These are phyloP conservation scores for Hypercompe scribonia DNA, from an alignment of 2,888 invertebrate genomes.

Conservation along the genomic window DNA sequence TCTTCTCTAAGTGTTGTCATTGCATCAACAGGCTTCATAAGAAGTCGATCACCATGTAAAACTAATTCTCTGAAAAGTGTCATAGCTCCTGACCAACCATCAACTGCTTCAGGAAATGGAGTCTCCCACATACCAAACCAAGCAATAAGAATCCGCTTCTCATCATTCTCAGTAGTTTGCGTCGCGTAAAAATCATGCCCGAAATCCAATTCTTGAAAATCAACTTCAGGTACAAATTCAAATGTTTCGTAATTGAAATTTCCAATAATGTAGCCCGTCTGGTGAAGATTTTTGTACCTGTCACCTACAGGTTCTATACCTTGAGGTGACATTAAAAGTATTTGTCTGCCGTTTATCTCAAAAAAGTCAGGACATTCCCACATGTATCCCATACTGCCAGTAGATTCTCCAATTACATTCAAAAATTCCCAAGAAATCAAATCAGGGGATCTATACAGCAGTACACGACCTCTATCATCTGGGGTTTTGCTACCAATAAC, in stretches of 20 bases:
- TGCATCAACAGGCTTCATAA: slow-evolving; percentile 72
- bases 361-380: slow-evolving; percentile 86
- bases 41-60: slow-evolving; percentile 64
- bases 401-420: slow-evolving; percentile 71
- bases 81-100: slow-evolving; percentile 81
- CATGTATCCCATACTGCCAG: slow-evolving; percentile 76
- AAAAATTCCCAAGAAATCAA: slow-evolving; percentile 76
- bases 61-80: slow-evolving; percentile 75
- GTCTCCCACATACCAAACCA: slow-evolving; percentile 83
- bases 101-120: slow-evolving; percentile 69
- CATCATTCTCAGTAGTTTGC: slow-evolving; percentile 72
- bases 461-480: slow-evolving; percentile 70
- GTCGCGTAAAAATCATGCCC: slow-evolving; percentile 83
- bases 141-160: slow-evolving; percentile 71
- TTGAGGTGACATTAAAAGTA: slow-evolving; percentile 80
- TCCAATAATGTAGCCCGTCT: slow-evolving; percentile 81
- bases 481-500: slow-evolving; percentile 75
- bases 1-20: slow-evolving; percentile 65
- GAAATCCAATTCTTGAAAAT: slow-evolving; percentile 79
- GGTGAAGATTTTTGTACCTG: slow-evolving; percentile 73
- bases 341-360: slow-evolving; percentile 74
- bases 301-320: slow-evolving; percentile 75
- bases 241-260: slow-evolving; percentile 76
- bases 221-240: slow-evolving; percentile 68
- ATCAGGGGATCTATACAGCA: slow-evolving; percentile 77